Base-by-base conservation (phyloP, 2,113 vertebrate species). In the Rafetus swinhoei region DNA sequence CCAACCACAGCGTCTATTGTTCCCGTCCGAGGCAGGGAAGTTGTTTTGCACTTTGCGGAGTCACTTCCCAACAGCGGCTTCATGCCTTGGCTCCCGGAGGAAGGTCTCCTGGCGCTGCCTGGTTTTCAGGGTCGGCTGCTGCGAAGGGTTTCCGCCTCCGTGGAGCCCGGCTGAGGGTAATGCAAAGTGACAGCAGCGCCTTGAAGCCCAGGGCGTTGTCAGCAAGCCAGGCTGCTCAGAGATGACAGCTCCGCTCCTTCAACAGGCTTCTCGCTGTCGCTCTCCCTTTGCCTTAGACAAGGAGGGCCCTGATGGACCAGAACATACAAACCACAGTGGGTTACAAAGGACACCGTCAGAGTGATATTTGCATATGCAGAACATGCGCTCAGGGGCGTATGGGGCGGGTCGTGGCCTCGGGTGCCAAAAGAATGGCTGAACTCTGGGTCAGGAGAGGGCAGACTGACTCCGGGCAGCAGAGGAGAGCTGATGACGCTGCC, bases 101-200 rank as follows among this genome's bases (percentile, higher is more conserved):
- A 56, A 52, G 0, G 1, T 56, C 82, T 82, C 1, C 4, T 50
- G 45, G 81, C 65, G 22, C 77, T 25, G 92, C 52, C 50, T 59
- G 59, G 55, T 85, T 93, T 53, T 2, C 4, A 91, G 92, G 93
- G 88, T 92, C 81, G 56, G 52, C 80, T 74, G 45, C 15, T 69
- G 56, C 52, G 86, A 83, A 18, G 7, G n/a, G 52, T 86, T 90
- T 32, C 3, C 6, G 25, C 32, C 55, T 88, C 90, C 2, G 4
- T 54, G 56, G 60, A 92, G 91, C 72, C 11, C 14, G n/a, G 82
- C 12, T 91, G 96, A 97, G 0, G 2, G 56, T 93, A 8, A 97
- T 74, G 24, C 24, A 52, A 45, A 95, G 82, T 79, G 96, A 93
- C 92, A 93, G 93, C 7, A 92, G 88, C n/a, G 29, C 90, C 95